Conservation (phyloP, 2,888 invertebrate genomes). For the Drosophila neonasuta region DNA sequence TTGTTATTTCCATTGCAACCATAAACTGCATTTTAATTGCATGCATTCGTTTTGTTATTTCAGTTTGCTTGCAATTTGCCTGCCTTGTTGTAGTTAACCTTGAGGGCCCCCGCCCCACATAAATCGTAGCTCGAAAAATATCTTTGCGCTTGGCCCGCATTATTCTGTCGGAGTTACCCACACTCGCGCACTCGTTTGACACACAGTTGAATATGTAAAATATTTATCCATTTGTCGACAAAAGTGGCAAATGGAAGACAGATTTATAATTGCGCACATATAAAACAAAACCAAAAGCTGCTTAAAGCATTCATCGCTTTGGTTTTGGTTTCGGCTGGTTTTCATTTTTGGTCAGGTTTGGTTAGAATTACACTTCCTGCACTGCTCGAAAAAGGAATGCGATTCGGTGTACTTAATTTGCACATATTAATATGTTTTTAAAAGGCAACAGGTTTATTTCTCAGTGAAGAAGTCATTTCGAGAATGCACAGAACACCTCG, state of each 20-base stretch:
- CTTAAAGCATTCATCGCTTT: constrained; percentile 17
- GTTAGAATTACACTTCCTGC: constrained; percentile 30
- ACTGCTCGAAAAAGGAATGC: not conserved
- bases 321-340: constrained; percentile 3
- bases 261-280: constrained; percentile 46
- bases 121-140: constrained; percentile 42
- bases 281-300: constrained; percentile 29
- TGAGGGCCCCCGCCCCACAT: constrained; percentile 51
- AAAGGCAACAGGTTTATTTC: no score
- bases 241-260: constrained; percentile 33
- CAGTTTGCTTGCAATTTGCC: constrained; percentile 24
- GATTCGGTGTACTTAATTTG: not conserved
- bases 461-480: not conserved
- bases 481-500: not conserved
- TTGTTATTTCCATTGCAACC: constrained; percentile 28
- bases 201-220: constrained; percentile 9
- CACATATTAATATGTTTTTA: not conserved
- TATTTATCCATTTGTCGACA: constrained; percentile 34
- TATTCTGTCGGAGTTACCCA: constrained; percentile 12
- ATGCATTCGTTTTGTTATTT: constrained; percentile 57
- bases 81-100: constrained; percentile 46
- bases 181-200: not conserved
- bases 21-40: constrained; percentile 72
- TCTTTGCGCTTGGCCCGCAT: constrained; percentile 17
- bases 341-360: constrained; percentile 13